Percentiles rank a stretch among this genome's conserved stretches.
These are phyloP conservation scores for Natrix natrix DNA, from an alignment of 2,797 vertebrate genomes.

Conservation along the genomic window DNA sequence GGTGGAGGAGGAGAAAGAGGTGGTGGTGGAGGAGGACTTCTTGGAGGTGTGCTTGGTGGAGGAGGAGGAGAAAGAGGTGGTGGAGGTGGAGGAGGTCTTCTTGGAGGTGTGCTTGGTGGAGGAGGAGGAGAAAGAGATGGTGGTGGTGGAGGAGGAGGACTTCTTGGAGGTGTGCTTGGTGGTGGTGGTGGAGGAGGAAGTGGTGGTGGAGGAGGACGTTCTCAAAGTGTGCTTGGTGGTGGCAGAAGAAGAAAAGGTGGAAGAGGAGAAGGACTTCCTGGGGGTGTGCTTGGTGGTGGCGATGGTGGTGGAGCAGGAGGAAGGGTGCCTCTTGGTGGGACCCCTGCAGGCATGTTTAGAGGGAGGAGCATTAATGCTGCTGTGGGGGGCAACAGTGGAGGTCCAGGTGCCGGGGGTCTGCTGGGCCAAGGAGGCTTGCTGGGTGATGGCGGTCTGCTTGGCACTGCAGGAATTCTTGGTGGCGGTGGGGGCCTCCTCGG, in stretches of 20 bases:
- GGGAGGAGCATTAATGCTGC: not conserved
- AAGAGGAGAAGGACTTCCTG: too few relatives aligned
- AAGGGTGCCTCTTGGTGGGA: not conserved
- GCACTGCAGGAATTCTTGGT: slow-evolving; percentile 54
- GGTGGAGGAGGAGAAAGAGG: too few relatives aligned
- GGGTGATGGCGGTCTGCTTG: slow-evolving; percentile 44
- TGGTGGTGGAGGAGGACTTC: not conserved
- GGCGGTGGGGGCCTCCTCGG: slow-evolving; percentile 39
- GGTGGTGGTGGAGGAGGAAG: not conserved
- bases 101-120: too few relatives aligned
- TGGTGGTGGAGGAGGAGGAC: too few relatives aligned
- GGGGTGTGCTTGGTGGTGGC: accelerated
- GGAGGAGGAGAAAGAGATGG: too few relatives aligned
- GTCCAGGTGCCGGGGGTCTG: slow-evolving; percentile 11
- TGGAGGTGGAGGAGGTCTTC: too few relatives aligned
- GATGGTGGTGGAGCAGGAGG: slow-evolving; percentile 46
- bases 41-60: not conserved
- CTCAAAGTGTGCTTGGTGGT: not conserved
- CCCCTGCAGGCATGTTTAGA: not conserved
- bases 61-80: too few relatives aligned
- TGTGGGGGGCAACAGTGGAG: not conserved
- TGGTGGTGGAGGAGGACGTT: too few relatives aligned
- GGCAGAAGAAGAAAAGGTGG: not conserved
- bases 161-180: too few relatives aligned
- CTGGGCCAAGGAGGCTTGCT: slow-evolving; percentile 57